These are phyloP conservation scores for Cataglyphis altisquamis DNA, from an alignment of 2,888 invertebrate genomes.

Conservation along the genomic window DNA sequence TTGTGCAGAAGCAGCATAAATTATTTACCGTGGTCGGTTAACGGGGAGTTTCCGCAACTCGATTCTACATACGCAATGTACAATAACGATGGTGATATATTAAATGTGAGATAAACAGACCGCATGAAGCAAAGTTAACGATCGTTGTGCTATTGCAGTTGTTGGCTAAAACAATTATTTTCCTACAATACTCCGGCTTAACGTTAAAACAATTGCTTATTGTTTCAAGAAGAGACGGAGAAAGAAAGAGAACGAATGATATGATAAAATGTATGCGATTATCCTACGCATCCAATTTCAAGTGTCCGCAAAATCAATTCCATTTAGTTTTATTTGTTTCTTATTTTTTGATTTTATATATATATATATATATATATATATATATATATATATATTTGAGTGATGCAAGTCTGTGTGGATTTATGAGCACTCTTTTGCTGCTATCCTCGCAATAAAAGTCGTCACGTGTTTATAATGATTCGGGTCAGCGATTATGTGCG, in stretches of 20 bases:
- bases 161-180: constrained; percentile 19
- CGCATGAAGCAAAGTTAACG: not conserved
- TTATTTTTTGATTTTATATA: not conserved
- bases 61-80: constrained; percentile 31
- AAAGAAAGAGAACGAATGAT: not conserved
- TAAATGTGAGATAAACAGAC: constrained; percentile 35
- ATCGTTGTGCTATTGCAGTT: not conserved
- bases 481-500: constrained; percentile 58
- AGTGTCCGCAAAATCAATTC: not conserved
- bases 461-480: constrained; percentile 62
- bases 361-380: not conserved
- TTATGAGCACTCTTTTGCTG: not conserved
- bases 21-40: constrained; percentile 49
- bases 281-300: not conserved
- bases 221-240: not conserved
- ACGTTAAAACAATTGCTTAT: not conserved
- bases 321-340: not conserved
- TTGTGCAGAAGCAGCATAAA: constrained; percentile 25
- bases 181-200: not conserved
- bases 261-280: not conserved
- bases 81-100: constrained; percentile 31
- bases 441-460: constrained; percentile 45
- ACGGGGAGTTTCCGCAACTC: constrained; percentile 38
- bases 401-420: not conserved
- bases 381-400: not conserved